phyloP scores from a whole-genome alignment of 2,888 invertebrate genomes.

The Asteroscopus sphinx region DNA sequence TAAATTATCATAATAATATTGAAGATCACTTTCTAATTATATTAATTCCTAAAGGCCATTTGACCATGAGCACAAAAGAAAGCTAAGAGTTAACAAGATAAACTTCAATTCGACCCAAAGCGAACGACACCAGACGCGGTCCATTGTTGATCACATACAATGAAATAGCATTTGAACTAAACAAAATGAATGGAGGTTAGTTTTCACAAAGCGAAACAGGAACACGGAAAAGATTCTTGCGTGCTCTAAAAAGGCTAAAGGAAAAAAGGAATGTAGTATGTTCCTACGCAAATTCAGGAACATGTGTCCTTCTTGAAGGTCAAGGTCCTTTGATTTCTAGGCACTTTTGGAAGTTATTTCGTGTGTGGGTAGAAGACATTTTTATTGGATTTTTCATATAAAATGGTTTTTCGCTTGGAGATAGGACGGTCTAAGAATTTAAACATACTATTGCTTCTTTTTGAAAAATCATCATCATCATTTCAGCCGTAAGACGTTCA shows the following conservation, averaged over 20 bases:
- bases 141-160: slow-evolving; percentile 25
- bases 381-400: too few relatives aligned
- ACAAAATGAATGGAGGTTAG: slow-evolving; percentile 21
- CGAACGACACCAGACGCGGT: slow-evolving; percentile 14
- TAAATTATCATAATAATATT: too few relatives aligned
- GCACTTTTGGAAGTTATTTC: too few relatives aligned
- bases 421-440: too few relatives aligned
- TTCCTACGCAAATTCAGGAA: neutral
- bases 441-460: too few relatives aligned
- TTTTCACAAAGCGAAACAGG: slow-evolving; percentile 15
- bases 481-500: too few relatives aligned
- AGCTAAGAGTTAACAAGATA: slow-evolving; percentile 10
- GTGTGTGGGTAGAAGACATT: too few relatives aligned
- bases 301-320: slow-evolving; percentile 14
- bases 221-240: slow-evolving; percentile 31
- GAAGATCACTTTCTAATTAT: too few relatives aligned
- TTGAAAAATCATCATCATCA: too few relatives aligned
- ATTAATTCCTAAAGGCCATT: neutral
- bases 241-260: slow-evolving; percentile 11
- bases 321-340: neutral
- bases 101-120: slow-evolving; percentile 10
- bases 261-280: too few relatives aligned
- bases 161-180: slow-evolving; percentile 31
- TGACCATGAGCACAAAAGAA: neutral
- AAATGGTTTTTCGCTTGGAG: too few relatives aligned